Conservation (phyloP, 1,140 invertebrate species). For the Venturia canescens region DNA sequence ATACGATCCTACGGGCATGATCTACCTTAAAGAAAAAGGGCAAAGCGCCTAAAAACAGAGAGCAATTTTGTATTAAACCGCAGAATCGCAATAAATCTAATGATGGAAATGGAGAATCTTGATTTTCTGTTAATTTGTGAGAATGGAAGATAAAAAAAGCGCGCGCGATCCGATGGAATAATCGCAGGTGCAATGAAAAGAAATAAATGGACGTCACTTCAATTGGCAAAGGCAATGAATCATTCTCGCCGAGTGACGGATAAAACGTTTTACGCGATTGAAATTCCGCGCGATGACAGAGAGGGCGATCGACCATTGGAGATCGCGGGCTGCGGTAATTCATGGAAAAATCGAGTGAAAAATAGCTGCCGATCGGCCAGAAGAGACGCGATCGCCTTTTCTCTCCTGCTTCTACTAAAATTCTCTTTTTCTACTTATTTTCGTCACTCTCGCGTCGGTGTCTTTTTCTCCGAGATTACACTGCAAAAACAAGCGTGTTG, state of each 20-base stretch:
- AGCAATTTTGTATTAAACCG: too few species aligned
- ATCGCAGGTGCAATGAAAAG: too few species aligned
- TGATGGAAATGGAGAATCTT: too few species aligned
- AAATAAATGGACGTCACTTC: too few species aligned
- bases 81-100: too few species aligned
- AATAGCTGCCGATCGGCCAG: background rate
- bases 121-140: too few species aligned
- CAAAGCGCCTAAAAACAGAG: too few species aligned
- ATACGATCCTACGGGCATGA: too few species aligned
- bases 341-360: slow-evolving; percentile 13
- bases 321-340: slow-evolving; percentile 2
- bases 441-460: slow-evolving; percentile 11
- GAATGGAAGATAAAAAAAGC: too few species aligned
- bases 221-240: background rate
- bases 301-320: background rate
- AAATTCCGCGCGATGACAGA: slow-evolving; percentile 3
- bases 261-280: background rate
- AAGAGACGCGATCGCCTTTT: slow-evolving; percentile 5
- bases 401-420: background rate
- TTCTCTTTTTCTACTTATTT: background rate
- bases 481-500: too few species aligned
- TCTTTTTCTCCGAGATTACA: slow-evolving; percentile 36
- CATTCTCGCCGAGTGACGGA: background rate
- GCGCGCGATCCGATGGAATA: too few species aligned
- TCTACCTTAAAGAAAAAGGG: too few species aligned